Percentiles rank a stretch among this genome's conserved stretches.
Conservation (phyloP, 2,797 vertebrate species). For the Onychomys torridus region DNA sequence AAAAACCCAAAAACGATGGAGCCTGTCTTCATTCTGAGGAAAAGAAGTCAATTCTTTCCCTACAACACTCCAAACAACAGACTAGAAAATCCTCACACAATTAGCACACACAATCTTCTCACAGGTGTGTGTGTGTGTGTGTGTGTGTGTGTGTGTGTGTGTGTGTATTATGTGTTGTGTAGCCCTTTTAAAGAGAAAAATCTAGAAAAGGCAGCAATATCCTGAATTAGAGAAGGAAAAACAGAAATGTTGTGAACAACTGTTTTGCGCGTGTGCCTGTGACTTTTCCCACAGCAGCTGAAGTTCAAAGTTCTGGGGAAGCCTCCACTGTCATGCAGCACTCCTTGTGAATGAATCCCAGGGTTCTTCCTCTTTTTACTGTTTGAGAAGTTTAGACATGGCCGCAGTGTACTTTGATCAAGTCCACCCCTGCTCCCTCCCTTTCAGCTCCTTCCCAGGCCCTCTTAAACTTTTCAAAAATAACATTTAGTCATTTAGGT, state of each 20-base stretch:
- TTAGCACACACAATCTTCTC: neutral
- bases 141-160: neutral
- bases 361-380: neutral
- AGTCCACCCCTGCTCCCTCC: neutral
- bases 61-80: neutral
- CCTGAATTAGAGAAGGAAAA: neutral
- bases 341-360: neutral
- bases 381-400: too few relatives aligned
- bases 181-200: constrained; percentile 23
- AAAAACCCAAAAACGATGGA: too few relatives aligned
- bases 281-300: neutral
- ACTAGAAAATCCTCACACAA: neutral
- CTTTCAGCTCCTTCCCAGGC: neutral
- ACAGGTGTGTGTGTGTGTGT: neutral
- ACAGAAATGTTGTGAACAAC: neutral
- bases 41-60: neutral
- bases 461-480: neutral
- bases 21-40: neutral
- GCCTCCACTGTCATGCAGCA: too few relatives aligned
- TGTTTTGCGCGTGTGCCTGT: neutral
- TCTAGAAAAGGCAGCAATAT: neutral
- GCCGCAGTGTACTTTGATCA: neutral
- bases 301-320: neutral
- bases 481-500: neutral
- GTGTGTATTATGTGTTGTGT: too few relatives aligned